These are phyloP conservation scores for Felis chaus DNA, from an alignment of 2,113 vertebrate species.

Conservation along the genomic window DNA sequence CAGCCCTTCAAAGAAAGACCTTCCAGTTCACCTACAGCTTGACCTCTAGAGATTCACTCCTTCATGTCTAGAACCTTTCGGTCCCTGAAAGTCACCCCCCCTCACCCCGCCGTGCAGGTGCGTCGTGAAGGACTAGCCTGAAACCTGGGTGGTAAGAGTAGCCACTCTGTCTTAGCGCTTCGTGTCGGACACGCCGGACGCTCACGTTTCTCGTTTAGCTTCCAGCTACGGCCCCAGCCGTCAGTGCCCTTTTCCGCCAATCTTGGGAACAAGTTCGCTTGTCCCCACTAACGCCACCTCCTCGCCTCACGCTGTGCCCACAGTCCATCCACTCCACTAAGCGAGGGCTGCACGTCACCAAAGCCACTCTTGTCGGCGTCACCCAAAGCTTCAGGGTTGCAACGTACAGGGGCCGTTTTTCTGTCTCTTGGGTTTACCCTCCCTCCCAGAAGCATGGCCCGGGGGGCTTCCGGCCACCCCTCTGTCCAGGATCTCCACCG, in stretches of 20 bases:
- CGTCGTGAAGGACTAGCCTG: not conserved
- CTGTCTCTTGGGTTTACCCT: not conserved
- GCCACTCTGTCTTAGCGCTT: not conserved
- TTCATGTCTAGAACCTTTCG: too few species aligned
- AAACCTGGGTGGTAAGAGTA: not conserved
- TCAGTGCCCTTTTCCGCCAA: not conserved
- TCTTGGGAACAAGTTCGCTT: not conserved
- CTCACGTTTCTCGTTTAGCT: not conserved
- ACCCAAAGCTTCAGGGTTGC: not conserved
- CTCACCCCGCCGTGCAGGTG: fast-evolving
- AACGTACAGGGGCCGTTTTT: not conserved
- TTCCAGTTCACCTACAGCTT: not conserved
- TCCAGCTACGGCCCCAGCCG: not conserved
- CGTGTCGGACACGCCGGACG: not conserved
- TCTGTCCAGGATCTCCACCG: not conserved
- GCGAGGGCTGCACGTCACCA: too few species aligned
- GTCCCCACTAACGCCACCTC: not conserved
- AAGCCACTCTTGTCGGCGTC: not conserved
- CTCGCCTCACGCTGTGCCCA: not conserved
- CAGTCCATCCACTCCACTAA: not conserved
- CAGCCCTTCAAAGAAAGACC: not conserved
- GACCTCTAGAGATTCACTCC: not conserved
- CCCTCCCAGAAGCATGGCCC: not conserved
- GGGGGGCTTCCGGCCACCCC: not conserved
- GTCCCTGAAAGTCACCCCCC: not conserved